phyloP scores from a whole-genome alignment of 2,113 vertebrate species.

The Synodontis membranacea region DNA sequence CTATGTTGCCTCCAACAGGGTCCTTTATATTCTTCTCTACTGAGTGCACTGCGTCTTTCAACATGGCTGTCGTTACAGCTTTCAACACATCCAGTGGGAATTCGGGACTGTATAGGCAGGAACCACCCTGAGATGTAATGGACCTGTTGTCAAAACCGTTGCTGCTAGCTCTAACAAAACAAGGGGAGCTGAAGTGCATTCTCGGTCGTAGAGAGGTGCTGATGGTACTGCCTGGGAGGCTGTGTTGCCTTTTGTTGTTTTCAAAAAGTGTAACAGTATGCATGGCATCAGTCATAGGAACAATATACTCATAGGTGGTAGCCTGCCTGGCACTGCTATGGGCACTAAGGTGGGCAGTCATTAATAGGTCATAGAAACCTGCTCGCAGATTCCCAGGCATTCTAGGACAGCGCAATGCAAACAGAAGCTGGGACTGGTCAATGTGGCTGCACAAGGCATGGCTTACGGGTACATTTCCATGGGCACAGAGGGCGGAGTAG shows the following conservation, averaged over 20 bases:
- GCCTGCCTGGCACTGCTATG: constrained; percentile 91
- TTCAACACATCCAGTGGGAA: constrained; percentile 90
- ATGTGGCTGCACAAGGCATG: constrained; percentile 91
- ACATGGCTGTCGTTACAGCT: constrained; percentile 78
- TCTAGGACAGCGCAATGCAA: constrained; percentile 86
- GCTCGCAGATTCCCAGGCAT: constrained; percentile 78
- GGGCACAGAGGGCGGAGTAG: constrained; percentile 91
- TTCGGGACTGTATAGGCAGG: constrained; percentile 84
- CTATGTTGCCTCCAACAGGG: constrained; percentile 89
- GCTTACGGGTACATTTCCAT: constrained; percentile 91
- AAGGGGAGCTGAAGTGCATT: constrained; percentile 87
- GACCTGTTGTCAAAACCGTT: constrained; percentile 69
- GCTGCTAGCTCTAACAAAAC: constrained; percentile 76
- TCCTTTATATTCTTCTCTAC: constrained; percentile 87
- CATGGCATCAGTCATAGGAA: constrained; percentile 94
- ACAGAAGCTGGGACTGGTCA: constrained; percentile 91
- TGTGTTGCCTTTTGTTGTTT: constrained; percentile 84
- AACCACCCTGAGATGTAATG: background rate
- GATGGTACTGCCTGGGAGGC: constrained; percentile 90
- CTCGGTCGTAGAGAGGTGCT: constrained; percentile 90
- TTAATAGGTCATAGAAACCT: constrained; percentile 92
- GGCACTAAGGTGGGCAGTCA: constrained; percentile 90
- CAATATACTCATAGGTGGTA: constrained; percentile 97
- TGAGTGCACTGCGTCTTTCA: constrained; percentile 87
- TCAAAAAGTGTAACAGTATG: constrained; percentile 94